Evolutionary conservation across 2,888 invertebrate genomes (phyloP).

Genomic region (Chymomyza procnemis): DNA sequence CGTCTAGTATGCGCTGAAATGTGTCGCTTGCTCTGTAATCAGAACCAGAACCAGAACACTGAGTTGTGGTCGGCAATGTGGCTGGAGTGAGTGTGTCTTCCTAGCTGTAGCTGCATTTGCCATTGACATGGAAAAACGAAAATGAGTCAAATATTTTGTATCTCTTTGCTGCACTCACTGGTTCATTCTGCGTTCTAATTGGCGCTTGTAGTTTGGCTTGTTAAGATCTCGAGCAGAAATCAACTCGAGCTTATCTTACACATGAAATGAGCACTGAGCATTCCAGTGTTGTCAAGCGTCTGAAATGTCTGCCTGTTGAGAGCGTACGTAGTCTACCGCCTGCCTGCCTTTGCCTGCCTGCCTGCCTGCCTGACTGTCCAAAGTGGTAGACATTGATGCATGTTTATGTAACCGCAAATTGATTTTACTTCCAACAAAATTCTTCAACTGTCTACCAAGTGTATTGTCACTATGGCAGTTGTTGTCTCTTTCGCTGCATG

Average conservation of each 20-base stretch:
- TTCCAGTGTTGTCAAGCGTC: conserved; percentile 50
- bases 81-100: background rate
- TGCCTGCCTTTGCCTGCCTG: background rate
- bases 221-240: conserved; percentile 57
- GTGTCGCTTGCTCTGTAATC: conserved; percentile 9
- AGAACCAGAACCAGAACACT: conserved; percentile 1
- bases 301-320: background rate
- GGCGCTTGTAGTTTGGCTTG: conserved; percentile 61
- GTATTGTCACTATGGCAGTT: background rate
- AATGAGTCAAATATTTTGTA: conserved; percentile 49
- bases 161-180: background rate
- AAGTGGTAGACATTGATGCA: conserved; percentile 58
- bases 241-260: conserved; percentile 63
- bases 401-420: conserved; percentile 66
- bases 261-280: conserved; percentile 47
- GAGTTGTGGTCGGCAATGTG: background rate
- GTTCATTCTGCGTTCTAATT: conserved; percentile 52
- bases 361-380: background rate
- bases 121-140: conserved; percentile 40
- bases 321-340: background rate
- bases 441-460: conserved; percentile 9
- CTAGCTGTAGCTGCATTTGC: background rate
- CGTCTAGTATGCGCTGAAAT: conserved; percentile 30
- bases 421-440: conserved; percentile 42
- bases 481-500: background rate